Evolutionary conservation across 2,113 vertebrate species (phyloP).

Genomic region (Zapus hudsonius): DNA sequence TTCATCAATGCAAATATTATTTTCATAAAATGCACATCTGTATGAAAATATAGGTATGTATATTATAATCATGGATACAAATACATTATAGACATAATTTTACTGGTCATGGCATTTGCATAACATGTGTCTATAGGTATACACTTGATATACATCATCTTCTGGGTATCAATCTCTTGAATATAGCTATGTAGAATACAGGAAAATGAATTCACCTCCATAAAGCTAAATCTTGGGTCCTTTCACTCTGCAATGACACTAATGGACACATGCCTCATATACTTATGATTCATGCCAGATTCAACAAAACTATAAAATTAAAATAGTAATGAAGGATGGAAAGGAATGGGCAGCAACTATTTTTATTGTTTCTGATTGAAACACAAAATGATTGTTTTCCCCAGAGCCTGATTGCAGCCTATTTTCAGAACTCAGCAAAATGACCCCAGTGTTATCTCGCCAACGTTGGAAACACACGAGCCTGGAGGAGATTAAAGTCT

Average conservation of each 20-base stretch:
- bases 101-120: not conserved
- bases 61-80: not conserved
- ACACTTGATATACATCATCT: not conserved
- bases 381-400: slow-evolving; percentile 73
- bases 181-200: not conserved
- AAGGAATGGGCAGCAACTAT: slow-evolving; percentile 72
- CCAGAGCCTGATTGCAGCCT: slow-evolving; percentile 74
- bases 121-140: not conserved
- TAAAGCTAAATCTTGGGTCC: not conserved
- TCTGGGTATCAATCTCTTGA: not conserved
- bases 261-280: slow-evolving; percentile 58
- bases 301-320: slow-evolving; percentile 69
- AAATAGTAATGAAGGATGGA: slow-evolving; percentile 65
- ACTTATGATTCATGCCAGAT: slow-evolving; percentile 68
- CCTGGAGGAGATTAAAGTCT: slow-evolving; percentile 53
- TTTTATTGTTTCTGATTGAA: slow-evolving; percentile 76
- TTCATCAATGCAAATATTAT: not conserved
- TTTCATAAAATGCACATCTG: not conserved
- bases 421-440: slow-evolving; percentile 72
- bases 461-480: slow-evolving; percentile 46
- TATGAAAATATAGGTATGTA: not conserved
- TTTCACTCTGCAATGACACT: slow-evolving; percentile 56
- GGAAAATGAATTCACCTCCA: not conserved
- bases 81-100: not conserved
- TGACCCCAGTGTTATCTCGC: slow-evolving; percentile 63